Base-by-base conservation (phyloP, 2,888 invertebrate species). In the Hemithea aestivaria region DNA sequence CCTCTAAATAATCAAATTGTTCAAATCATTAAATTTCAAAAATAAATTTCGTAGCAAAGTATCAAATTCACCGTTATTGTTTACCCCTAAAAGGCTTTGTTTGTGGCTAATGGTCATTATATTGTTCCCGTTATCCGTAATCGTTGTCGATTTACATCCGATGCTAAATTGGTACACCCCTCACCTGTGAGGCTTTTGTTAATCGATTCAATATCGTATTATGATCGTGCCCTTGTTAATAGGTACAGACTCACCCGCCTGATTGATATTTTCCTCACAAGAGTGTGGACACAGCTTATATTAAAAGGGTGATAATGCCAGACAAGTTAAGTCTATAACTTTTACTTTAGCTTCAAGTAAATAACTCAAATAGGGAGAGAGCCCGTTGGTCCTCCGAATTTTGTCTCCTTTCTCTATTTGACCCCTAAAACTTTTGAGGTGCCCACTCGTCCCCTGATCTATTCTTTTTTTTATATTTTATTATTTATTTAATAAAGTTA, bases 141-240 rank as follows among this genome's bases (percentile, higher is more conserved):
- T 50, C 48, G 53, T 32, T 40, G 47, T 40, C 56, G 46, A 56
- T 53, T 51, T 52, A 51, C 44, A 51, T 53, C 47, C 46, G 41
- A 53, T 53, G 41, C 43, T 43, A 43, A 51, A 53, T 52, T 49
- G 48, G 42, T 45, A 40, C 36, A 42, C 48, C 48, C 38, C 34
- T 43, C 44, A 42, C 38, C 53, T 46, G 33, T 38, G 45, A 43
- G 45, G 34, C 45, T 40, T 41, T 39, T 49, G 39, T 45, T 47
- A 45, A 51, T 48, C 35, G 52, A 42, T 41, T 45, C 45, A 32
- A 50, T 55, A 44, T 49, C 32, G 35, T 39, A 37, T 40, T 44
- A 31, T 37, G 31, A 33, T 28, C 32, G 29, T 28, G 27, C 27
- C 11, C 30, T 22, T 45, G 30, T 37, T 30, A 33, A 27, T 32